Base-by-base conservation (phyloP, 2,888 invertebrate species). In the Tipula confusa region DNA sequence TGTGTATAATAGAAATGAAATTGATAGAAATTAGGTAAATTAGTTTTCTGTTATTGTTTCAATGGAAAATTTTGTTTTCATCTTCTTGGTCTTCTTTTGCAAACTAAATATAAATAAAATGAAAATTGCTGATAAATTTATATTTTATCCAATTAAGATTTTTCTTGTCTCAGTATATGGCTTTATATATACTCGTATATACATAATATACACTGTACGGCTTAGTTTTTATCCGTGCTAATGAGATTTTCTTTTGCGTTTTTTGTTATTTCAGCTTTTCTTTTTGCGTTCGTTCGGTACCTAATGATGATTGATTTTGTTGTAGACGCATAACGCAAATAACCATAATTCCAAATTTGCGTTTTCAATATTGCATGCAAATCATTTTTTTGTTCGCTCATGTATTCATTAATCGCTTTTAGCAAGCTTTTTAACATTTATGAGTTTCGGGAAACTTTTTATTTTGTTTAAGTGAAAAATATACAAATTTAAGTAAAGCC, bases 11-110 rank as follows among this genome's bases (percentile, higher is more conserved):
- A 64, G 64, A 18, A 64, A 64, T 64, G 64, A 24, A 64, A 64
- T 64, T 64, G 64, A 64, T 64, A 64, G 64, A 64, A 64, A 64
- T 64, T 64, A 64, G 64, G 64, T 64, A 64, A 64, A 64, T 64
- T 64, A 64, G 64, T 64, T 64, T 64, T 64, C 9, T 15, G 11
- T 11, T 64, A 24, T 64, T 24, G 24, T 64, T 64, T 64, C 64
- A 18, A 64, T 64, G 64, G 64, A 64, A 64, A 64, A 38, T 38
- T 1, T 36, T 43, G 2, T 2, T 9, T 1, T 64, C 24, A 6
- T 64, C 64, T 64, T 24, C 43, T 43, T 15, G 7, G n/a, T 43
- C 43, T 6, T 43, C 1, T 9, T 64, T 64, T 64, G n/a, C 64
- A 64, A 64, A 64, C 64, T 64, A 64, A 48, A 48, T 48, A 48